phyloP scores from a whole-genome alignment of 2,888 invertebrate genomes.

The Caradrina clavipalpis region DNA sequence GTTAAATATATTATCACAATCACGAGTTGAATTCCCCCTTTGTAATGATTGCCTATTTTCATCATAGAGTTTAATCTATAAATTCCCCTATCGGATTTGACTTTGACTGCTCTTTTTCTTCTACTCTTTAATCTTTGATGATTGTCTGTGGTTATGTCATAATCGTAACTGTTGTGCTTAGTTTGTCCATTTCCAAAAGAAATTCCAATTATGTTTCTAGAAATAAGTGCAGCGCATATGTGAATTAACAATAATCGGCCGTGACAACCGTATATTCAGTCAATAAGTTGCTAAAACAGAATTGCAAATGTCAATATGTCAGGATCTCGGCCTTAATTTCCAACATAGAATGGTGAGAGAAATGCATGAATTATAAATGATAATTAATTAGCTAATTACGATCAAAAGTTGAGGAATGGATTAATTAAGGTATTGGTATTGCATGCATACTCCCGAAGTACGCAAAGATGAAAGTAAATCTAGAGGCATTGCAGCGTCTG shows the following conservation, averaged over 20 bases:
- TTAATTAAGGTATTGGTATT: constrained; percentile 27
- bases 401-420: constrained; percentile 30
- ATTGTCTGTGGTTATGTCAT: constrained; percentile 66
- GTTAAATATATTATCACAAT: not conserved
- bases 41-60: too few relatives aligned
- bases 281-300: constrained; percentile 82
- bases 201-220: constrained; percentile 80
- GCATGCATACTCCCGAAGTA: constrained; percentile 21
- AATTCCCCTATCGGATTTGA: constrained; percentile 1
- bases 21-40: not conserved
- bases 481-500: constrained; percentile 28
- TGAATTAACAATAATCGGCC: constrained; percentile 70
- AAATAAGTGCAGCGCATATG: constrained; percentile 71
- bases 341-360: constrained; percentile 90
- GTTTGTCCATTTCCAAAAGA: constrained; percentile 77
- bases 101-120: constrained; percentile 28
- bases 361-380: constrained; percentile 69
- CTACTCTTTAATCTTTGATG: constrained; percentile 34
- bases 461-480: constrained; percentile 27
- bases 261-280: constrained; percentile 75
- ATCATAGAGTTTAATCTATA: too few relatives aligned
- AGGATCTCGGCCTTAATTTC: constrained; percentile 91
- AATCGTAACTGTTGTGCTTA: constrained; percentile 78
- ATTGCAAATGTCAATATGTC: constrained; percentile 91
- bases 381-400: constrained; percentile 64